Percentiles rank a stretch among this genome's conserved stretches.
phyloP scores from a whole-genome alignment of 2,113 vertebrate species.

The Tympanuchus pallidicinctus region DNA sequence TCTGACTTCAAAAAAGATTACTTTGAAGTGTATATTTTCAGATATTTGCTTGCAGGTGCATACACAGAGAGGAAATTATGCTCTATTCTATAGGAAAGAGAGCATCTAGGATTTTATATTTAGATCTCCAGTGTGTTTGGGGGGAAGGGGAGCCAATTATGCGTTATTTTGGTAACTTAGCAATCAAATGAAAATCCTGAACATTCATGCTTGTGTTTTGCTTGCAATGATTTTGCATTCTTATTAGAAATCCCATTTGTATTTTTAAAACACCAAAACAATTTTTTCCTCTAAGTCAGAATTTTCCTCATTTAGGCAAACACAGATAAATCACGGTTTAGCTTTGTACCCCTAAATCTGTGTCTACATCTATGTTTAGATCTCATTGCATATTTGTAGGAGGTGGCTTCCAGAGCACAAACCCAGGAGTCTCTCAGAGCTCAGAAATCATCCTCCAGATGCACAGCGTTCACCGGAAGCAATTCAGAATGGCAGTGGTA shows the following conservation, averaged over 20 bases:
- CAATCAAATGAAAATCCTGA: background rate
- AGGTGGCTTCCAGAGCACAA: background rate
- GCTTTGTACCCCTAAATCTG: background rate
- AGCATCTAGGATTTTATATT: background rate
- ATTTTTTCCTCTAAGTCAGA: background rate
- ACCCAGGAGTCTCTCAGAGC: background rate
- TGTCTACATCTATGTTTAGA: background rate
- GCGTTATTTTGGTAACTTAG: background rate
- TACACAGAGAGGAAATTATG: background rate
- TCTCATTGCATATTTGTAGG: background rate
- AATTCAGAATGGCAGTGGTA: slow-evolving; percentile 69
- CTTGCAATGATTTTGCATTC: background rate
- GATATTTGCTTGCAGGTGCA: background rate
- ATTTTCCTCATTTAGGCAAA: background rate
- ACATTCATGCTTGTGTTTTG: background rate
- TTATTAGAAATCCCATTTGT: background rate
- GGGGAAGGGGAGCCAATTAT: background rate
- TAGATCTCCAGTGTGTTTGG: background rate
- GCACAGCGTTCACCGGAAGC: slow-evolving; percentile 62
- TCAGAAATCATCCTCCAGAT: slow-evolving; percentile 37
- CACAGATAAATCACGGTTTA: background rate
- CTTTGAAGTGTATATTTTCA: background rate
- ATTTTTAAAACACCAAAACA: background rate
- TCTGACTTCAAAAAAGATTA: background rate
- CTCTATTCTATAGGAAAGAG: background rate